Percentiles rank a stretch among this genome's conserved stretches.
Evolutionary conservation across 2,797 vertebrate genomes (phyloP).

Genomic region (Galagoides demidoff): DNA sequence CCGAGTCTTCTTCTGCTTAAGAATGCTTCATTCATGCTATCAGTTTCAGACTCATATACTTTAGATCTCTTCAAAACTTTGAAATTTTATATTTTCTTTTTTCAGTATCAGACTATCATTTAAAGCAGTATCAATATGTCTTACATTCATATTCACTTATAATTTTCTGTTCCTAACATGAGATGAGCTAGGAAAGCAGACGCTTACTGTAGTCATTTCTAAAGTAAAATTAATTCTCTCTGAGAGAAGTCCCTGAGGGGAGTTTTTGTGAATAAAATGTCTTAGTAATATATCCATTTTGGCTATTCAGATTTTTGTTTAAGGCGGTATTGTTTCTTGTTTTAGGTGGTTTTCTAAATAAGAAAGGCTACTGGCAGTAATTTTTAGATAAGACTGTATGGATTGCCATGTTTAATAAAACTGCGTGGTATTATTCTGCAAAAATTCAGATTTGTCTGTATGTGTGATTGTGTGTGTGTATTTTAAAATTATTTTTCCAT

Average conservation of each 20-base stretch:
- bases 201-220: not conserved
- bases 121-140: not conserved
- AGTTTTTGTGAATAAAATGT: constrained; percentile 40
- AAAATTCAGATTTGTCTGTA: constrained; percentile 27
- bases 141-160: not conserved
- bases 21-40: not conserved
- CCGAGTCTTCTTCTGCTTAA: not conserved
- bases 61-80: not conserved
- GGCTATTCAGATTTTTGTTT: not conserved
- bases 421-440: not conserved
- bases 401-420: constrained; percentile 25
- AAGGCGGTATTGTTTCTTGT: not conserved
- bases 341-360: not conserved
- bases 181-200: not conserved
- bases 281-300: constrained; percentile 12
- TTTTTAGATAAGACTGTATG: not conserved
- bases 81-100: not conserved
- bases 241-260: not conserved
- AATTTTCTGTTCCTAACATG: not conserved
- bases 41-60: not conserved
- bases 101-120: not conserved
- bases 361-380: not conserved
- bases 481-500: not conserved
- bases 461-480: not conserved
- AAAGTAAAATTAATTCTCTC: constrained; percentile 10